These are phyloP conservation scores for Triplophysa tibetana DNA, from an alignment of 2,113 vertebrate genomes.

Conservation along the genomic window DNA sequence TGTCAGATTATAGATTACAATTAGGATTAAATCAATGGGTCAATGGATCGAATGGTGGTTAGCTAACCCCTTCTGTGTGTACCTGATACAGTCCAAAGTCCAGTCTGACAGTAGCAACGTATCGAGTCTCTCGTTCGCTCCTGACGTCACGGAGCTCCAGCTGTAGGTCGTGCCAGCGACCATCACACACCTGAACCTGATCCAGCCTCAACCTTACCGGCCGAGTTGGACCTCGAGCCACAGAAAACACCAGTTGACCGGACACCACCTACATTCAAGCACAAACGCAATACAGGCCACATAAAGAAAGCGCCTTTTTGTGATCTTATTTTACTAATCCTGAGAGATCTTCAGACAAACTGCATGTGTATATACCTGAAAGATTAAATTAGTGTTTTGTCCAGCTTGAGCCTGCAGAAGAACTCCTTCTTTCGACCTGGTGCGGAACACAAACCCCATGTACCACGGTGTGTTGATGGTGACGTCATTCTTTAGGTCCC, in stretches of 20 bases:
- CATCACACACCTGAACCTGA: conserved; percentile 88
- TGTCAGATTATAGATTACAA: conserved; percentile 39
- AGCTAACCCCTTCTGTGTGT: neutral
- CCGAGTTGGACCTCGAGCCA: conserved; percentile 79
- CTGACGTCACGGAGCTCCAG: conserved; percentile 88
- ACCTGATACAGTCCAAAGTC: conserved; percentile 96
- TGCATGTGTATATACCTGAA: conserved; percentile 79
- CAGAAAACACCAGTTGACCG: conserved; percentile 87
- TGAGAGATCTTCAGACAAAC: neutral
- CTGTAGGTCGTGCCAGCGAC: conserved; percentile 93
- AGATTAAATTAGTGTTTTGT: conserved; percentile 88
- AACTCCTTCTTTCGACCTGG: conserved; percentile 80
- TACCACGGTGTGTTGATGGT: conserved; percentile 93
- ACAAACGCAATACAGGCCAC: neutral
- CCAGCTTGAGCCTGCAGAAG: conserved; percentile 91
- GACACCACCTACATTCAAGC: conserved; percentile 79
- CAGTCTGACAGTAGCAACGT: conserved; percentile 86
- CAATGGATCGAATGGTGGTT: conserved; percentile 13
- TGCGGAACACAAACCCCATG: conserved; percentile 91
- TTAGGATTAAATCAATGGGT: neutral
- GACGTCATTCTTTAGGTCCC: conserved; percentile 93
- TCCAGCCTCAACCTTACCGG: conserved; percentile 85
- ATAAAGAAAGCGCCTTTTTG: no score
- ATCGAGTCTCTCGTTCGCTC: conserved; percentile 81
- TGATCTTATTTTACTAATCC: neutral